Evolutionary conservation across 2,797 vertebrate species (phyloP).

Genomic region (Peromyscus nudipes): DNA sequence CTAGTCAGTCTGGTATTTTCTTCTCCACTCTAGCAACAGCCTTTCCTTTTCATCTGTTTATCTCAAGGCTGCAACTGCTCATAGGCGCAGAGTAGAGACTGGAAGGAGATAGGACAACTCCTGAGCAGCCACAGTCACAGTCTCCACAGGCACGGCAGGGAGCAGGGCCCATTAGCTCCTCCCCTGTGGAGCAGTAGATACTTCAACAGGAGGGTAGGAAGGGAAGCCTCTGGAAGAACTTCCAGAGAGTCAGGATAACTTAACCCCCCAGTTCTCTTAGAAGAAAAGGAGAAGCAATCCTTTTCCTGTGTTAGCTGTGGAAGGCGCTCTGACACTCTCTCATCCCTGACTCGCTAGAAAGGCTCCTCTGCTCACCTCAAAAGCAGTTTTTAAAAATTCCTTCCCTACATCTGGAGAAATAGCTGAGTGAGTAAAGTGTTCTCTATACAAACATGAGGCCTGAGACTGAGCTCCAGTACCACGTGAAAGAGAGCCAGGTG

Average conservation of each 20-base stretch:
- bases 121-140: not conserved
- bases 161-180: not conserved
- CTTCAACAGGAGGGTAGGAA: not conserved
- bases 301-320: not conserved
- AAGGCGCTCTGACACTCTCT: not conserved
- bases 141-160: no score
- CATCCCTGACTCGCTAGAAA: not conserved
- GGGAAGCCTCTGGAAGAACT: not conserved
- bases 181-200: not conserved
- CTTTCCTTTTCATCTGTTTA: not conserved
- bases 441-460: fast-evolving
- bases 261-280: not conserved
- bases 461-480: not conserved
- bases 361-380: not conserved
- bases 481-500: not conserved
- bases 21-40: not conserved
- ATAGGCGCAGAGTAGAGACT: not conserved
- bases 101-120: not conserved
- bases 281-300: not conserved
- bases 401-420: not conserved
- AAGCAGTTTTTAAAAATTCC: not conserved
- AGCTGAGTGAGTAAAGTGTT: not conserved
- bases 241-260: not conserved
- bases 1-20: not conserved
- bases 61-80: not conserved